Base-by-base conservation (phyloP, 1,140 invertebrate genomes). In the Hylaeus volcanicus region DNA sequence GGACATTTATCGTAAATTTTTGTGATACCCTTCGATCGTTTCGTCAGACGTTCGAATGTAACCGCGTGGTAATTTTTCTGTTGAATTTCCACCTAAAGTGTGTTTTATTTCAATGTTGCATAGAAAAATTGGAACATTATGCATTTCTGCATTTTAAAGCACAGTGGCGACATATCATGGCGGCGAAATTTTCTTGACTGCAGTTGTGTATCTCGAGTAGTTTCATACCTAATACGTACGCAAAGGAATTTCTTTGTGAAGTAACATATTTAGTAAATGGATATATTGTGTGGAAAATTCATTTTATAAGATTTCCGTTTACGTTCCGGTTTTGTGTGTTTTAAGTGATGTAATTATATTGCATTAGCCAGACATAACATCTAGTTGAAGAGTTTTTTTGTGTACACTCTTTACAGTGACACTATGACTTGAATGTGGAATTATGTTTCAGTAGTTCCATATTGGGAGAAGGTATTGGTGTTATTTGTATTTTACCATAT, bases 141-240 rank as follows among this genome's bases (percentile, higher is more conserved):
- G 63, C 55, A 51, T 64, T 70, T 61, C 61, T 75, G 41, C 60
- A 69, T 85, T 83, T 85, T 69, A 39, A 81, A 81, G 78, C 63
- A 83, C 82, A 77, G 77, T 73, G 78, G 79, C 81, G 79, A 83
- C 69, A 83, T 89, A 85, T 90, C 86, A 90, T 90, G 89, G 89
- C 89, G 89, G 86, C 89, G 74, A 60, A 66, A 81, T 86, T 88
- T 86, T 85, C 86, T 84, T 86, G 64, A 65, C 69, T 79, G 74
- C 79, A 79, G 75, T 76, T 74, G 78, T 81, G 71, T 80, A 79
- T 83, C 77, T 77, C 77, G 65, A 48, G 60, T 81, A 63, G 61
- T 75, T 60, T 66, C 64, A 75, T 86, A 86, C 76, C 63, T 80
- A 73, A 86, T 82, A 82, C 73, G 37, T 55, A 85, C 73, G 83